Conservation (phyloP, 2,797 vertebrate genomes). For the Myotis vivesi region DNA sequence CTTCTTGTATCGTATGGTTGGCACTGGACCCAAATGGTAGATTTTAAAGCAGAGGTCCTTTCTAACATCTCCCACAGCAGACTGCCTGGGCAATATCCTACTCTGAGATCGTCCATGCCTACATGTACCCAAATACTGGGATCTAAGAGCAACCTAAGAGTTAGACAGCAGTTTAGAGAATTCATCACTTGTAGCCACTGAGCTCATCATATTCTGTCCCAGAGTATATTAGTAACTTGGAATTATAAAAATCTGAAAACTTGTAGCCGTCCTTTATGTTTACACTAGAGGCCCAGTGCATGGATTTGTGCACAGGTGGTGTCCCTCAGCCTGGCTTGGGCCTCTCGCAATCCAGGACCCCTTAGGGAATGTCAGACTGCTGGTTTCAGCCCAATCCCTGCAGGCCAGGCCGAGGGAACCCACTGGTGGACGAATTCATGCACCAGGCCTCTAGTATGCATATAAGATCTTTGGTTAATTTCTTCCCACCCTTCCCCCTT, state of each 20-base stretch:
- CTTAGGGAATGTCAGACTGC: too few relatives aligned
- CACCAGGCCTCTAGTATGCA: too few relatives aligned
- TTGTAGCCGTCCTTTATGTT: neutral
- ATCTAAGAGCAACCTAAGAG: neutral
- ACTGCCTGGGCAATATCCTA: neutral
- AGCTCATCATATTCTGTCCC: neutral
- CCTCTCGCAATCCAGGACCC: too few relatives aligned
- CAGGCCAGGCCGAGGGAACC: too few relatives aligned
- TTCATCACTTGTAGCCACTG: neutral
- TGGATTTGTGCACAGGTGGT: too few relatives aligned
- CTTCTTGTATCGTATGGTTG: neutral
- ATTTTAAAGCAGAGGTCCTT: neutral
- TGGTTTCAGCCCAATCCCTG: too few relatives aligned
- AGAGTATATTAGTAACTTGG: neutral
- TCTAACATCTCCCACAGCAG: neutral
- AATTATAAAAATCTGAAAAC: neutral
- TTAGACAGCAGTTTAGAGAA: neutral
- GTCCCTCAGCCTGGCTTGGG: too few relatives aligned
- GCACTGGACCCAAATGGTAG: neutral
- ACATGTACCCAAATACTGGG: neutral
- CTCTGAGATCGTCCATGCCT: neutral
- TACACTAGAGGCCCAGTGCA: neutral
- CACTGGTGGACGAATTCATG: fast-evolving
- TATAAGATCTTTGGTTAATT: too few relatives aligned
- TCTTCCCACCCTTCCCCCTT: too few relatives aligned